Base-by-base conservation (phyloP, 2,113 vertebrate genomes). In the Macquaria ambigua region DNA sequence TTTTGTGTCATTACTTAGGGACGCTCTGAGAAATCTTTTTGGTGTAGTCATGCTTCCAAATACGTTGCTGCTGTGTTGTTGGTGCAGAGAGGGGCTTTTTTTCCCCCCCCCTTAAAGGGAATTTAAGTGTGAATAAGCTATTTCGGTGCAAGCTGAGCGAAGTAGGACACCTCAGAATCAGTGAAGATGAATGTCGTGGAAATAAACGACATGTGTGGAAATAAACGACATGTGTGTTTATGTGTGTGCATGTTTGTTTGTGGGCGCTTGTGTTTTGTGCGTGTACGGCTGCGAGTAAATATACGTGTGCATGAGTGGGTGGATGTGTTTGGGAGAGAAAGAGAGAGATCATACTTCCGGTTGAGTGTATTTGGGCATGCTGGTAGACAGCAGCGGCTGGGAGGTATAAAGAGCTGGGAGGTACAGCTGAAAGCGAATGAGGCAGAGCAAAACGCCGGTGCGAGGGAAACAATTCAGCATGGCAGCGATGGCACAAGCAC, bases 361-460 rank as follows among this genome's bases (percentile, higher is more conserved):
- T 56, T 73, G 86, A 84, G 58, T 79, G 83, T 66, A 15, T 87
- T 81, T 0, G 16, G 70, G 70, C 69, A 62, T 77, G 79, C 79
- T 82, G 68, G 76, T 67, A 63, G 85, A 87, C 66, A 58, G 72
- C 64, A 59, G 70, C 59, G 62, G 67, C 48, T 43, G 77, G 59
- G 83, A 85, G 79, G 86, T 15, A 74, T 68, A 53, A 90, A 86
- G 76, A 89, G 68, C 77, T 69, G 79, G 82, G 84, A 86, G 86
- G 87, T 72, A 48, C 52, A 20, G 84, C 82, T 87, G 86, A 83
- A 86, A 90, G 87, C 43, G 73, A 91, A 87, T 86, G 88, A 91
- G 84, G 82, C 84, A 83, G 82, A 85, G 89, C 79, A 73, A 46
- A 71, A 74, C 14, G n/a, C 79, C 64, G 81, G 59, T 78, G 81